These are phyloP conservation scores for Drosophila ananassae DNA, from an alignment of 1,140 invertebrate genomes.

Conservation along the genomic window DNA sequence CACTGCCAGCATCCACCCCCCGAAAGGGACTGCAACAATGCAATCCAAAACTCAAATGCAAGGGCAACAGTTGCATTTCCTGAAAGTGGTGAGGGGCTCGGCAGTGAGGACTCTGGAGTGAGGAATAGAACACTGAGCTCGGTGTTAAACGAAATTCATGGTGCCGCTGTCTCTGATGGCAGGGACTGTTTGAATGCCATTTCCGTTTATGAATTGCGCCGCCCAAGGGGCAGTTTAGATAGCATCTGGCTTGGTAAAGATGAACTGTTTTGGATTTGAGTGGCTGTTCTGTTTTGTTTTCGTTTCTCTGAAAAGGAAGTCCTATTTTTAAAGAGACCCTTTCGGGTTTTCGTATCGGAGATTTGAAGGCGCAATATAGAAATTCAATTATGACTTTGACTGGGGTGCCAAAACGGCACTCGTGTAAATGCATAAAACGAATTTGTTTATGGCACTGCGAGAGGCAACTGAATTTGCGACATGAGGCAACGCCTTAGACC, in stretches of 20 bases:
- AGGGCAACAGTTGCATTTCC: constrained; percentile 48
- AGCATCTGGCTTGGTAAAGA: constrained; percentile 5
- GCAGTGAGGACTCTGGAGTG: not conserved
- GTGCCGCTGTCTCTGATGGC: constrained; percentile 48
- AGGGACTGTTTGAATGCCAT: constrained; percentile 66
- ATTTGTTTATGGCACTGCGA: constrained; percentile 41
- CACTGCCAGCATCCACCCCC: not conserved
- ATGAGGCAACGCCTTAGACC: constrained; percentile 45
- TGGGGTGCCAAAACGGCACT: constrained; percentile 49
- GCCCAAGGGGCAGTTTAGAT: not conserved
- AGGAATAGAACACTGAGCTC: constrained; percentile 13
- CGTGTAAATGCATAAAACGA: constrained; percentile 45
- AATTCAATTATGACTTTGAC: constrained; percentile 68
- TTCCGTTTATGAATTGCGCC: constrained; percentile 71
- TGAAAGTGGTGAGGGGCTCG: constrained; percentile 9
- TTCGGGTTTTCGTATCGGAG: constrained; percentile 18
- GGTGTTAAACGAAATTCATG: constrained; percentile 59
- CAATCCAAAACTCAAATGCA: constrained; percentile 34
- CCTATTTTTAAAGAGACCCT: constrained; percentile 1
- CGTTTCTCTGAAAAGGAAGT: not conserved
- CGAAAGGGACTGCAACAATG: constrained; percentile 24
- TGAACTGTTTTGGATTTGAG: constrained; percentile 16
- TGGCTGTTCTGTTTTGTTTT: not conserved
- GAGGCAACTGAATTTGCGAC: constrained; percentile 34
- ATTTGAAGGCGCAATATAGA: constrained; percentile 31